Percentiles rank a stretch among this genome's conserved stretches.
Conservation (phyloP, 2,888 invertebrate species). For the Allygus modestus region DNA sequence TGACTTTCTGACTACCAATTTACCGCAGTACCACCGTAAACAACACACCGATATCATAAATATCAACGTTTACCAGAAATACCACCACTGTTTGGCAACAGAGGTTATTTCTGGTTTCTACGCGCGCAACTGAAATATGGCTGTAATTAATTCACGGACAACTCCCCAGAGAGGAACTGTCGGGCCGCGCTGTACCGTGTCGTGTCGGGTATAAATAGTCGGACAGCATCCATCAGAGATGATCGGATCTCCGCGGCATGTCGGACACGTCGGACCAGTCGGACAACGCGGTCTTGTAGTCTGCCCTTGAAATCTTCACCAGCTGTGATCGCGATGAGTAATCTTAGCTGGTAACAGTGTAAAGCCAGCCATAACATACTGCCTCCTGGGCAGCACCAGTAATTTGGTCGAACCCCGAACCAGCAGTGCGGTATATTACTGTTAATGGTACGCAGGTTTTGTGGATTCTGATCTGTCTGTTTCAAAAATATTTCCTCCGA, state of each 20-base stretch:
- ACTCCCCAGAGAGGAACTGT: background rate
- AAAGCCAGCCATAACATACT: background rate
- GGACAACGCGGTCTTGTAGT: constrained; percentile 28
- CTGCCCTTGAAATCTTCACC: constrained; percentile 16
- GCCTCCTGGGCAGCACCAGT: background rate
- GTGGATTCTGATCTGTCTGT: too few relatives aligned
- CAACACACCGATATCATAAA: too few relatives aligned
- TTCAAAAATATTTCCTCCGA: too few relatives aligned
- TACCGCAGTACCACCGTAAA: too few relatives aligned
- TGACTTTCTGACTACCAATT: too few relatives aligned
- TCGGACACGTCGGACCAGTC: background rate
- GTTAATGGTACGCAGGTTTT: too few relatives aligned
- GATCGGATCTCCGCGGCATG: background rate
- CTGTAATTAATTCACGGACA: constrained; percentile 4
- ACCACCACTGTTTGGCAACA: constrained; percentile 12
- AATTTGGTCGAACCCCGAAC: too few relatives aligned
- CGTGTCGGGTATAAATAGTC: constrained; percentile 21
- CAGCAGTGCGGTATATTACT: too few relatives aligned
- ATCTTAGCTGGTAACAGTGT: background rate
- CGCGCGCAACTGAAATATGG: constrained; percentile 16
- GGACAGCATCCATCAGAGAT: constrained; percentile 1
- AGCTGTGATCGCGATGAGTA: background rate
- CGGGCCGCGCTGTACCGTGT: background rate
- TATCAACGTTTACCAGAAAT: too few relatives aligned
- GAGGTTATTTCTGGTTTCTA: background rate